phyloP scores from a whole-genome alignment of 2,113 vertebrate genomes.

The Pleuronectes platessa region DNA sequence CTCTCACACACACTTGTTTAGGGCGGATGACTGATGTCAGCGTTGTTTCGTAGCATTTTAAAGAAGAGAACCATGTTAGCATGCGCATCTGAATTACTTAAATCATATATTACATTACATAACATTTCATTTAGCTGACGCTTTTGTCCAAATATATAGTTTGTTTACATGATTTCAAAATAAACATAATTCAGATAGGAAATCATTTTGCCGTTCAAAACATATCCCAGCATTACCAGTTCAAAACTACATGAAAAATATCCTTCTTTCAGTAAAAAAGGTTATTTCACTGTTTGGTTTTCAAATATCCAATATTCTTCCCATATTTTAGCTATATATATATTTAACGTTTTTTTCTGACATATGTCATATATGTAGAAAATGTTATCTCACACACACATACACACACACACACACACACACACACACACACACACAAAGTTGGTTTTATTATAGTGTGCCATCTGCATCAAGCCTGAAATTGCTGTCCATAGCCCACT shows the following conservation, averaged over 20 bases:
- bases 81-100: background rate
- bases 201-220: background rate
- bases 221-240: no score
- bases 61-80: no score
- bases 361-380: background rate
- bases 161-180: background rate
- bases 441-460: background rate
- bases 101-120: background rate
- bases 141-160: background rate
- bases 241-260: no score
- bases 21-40: background rate
- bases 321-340: no score
- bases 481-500: background rate
- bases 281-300: no score
- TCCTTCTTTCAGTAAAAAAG: no score
- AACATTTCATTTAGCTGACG: no score
- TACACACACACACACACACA: no score
- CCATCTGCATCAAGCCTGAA: slow-evolving; percentile 12
- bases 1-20: background rate
- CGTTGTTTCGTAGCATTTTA: no score
- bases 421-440: no score
- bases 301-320: no score
- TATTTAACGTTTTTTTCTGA: no score
- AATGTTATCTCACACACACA: background rate
- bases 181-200: background rate